Conservation (phyloP, 2,888 invertebrate genomes). For the Mythimna albipuncta region DNA sequence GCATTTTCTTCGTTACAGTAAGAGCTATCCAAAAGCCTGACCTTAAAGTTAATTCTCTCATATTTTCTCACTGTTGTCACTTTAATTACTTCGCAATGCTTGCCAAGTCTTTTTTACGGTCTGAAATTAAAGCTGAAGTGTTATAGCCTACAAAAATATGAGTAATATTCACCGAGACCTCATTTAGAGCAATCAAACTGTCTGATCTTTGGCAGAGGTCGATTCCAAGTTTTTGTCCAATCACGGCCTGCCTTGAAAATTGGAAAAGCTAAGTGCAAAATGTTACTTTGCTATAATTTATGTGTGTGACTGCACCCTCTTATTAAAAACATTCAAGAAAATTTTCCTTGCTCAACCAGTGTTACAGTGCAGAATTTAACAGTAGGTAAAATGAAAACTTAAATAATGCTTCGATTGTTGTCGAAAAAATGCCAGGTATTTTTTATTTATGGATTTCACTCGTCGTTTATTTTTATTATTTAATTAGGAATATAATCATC, state of each 20-base stretch:
- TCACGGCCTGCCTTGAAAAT: slow-evolving; percentile 23
- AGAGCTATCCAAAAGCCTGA: slow-evolving; percentile 27
- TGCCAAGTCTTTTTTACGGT: slow-evolving; percentile 53
- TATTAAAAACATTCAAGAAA: slow-evolving; percentile 73
- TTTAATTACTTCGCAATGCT: slow-evolving; percentile 48
- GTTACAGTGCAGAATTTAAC: slow-evolving; percentile 5
- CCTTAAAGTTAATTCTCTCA: slow-evolving; percentile 39
- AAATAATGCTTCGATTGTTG: too few species aligned
- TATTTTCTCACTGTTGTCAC: slow-evolving; percentile 58
- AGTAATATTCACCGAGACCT: slow-evolving; percentile 32
- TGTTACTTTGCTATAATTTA: slow-evolving; percentile 66
- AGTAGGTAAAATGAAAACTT: slow-evolving; percentile 6
- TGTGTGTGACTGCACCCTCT: slow-evolving; percentile 65
- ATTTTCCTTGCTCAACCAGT: slow-evolving; percentile 51
- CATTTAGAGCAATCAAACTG: slow-evolving; percentile 50
- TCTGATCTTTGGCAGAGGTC: slow-evolving; percentile 50
- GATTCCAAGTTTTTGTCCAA: slow-evolving; percentile 47
- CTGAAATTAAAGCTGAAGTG: slow-evolving; percentile 32
- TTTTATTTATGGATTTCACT: too few species aligned
- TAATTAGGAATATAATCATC: too few species aligned
- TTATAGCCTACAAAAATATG: slow-evolving; percentile 50
- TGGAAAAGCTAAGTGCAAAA: slow-evolving; percentile 41
- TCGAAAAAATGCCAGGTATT: too few species aligned
- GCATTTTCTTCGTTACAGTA: slow-evolving; percentile 32
- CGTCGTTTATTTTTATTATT: too few species aligned